Conservation (phyloP, 2,888 invertebrate genomes). For the Norana najaformis region DNA sequence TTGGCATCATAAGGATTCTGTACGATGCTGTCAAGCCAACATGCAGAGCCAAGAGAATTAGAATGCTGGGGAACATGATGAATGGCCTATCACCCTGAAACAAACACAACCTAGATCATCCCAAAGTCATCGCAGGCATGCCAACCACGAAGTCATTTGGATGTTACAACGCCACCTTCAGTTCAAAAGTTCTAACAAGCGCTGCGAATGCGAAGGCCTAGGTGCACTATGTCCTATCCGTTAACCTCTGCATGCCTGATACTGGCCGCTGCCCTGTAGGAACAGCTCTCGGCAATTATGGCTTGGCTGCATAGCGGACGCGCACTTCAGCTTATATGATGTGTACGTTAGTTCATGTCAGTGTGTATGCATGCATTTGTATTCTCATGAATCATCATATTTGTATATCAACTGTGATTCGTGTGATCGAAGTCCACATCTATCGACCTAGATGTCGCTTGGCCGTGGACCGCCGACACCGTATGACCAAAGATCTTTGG, state of each 20-base stretch:
- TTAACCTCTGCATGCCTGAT: not conserved
- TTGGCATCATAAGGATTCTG: constrained; percentile 32
- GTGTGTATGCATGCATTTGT: not conserved
- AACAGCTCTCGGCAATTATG: not conserved
- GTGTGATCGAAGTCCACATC: too few species aligned
- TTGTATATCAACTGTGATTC: too few species aligned
- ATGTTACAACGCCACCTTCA: not conserved
- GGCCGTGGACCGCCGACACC: not conserved
- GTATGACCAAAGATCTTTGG: too few species aligned
- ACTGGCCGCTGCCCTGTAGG: not conserved
- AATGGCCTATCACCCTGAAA: not conserved
- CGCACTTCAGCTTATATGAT: not conserved
- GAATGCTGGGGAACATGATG: not conserved
- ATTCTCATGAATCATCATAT: not conserved
- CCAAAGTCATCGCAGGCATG: not conserved
- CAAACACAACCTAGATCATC: not conserved
- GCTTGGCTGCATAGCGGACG: not conserved
- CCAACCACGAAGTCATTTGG: not conserved
- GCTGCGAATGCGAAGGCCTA: not conserved
- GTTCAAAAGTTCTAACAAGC: not conserved
- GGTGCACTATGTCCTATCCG: not conserved
- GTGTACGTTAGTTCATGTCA: not conserved
- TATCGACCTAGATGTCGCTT: not conserved
- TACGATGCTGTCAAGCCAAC: not conserved
- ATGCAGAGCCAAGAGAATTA: not conserved